Percentiles rank a stretch among this genome's conserved stretches.
Conservation (phyloP, 2,888 invertebrate species). For the Icerya purchasi region DNA sequence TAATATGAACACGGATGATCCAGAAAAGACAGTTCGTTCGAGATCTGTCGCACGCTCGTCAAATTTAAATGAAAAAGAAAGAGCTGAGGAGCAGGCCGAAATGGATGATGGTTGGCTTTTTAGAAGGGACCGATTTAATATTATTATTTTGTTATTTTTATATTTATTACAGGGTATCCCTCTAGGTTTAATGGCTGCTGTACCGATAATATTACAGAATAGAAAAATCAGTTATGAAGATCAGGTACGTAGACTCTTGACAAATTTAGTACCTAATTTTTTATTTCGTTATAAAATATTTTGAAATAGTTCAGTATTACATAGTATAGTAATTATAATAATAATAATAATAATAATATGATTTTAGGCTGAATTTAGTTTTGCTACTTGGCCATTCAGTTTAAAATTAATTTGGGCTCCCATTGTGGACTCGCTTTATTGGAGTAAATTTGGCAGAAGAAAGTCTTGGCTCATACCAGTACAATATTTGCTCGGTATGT, state of each 20-base stretch:
- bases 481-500: constrained; percentile 62
- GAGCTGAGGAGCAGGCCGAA: neutral
- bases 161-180: constrained; percentile 92
- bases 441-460: constrained; percentile 61
- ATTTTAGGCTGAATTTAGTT: constrained; percentile 68
- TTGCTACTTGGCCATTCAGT: constrained; percentile 77
- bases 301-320: neutral
- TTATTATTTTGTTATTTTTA: constrained; percentile 68
- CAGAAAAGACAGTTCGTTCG: neutral
- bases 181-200: constrained; percentile 73
- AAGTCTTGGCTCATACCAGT: constrained; percentile 90
- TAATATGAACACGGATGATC: neutral
- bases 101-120: neutral
- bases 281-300: neutral
- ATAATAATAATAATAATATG: neutral
- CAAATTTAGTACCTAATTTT: neutral
- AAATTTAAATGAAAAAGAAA: neutral
- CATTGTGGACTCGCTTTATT: constrained; percentile 80
- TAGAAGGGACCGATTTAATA: constrained; percentile 51
- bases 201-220: constrained; percentile 88
- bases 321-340: too few species aligned
- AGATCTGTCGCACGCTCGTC: neutral
- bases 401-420: constrained; percentile 96
- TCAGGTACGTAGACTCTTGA: constrained; percentile 36
- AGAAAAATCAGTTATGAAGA: constrained; percentile 81